Percentiles rank a stretch among this genome's conserved stretches.
phyloP scores from a whole-genome alignment of 1,140 invertebrate genomes.

The Procambarus clarkii region DNA sequence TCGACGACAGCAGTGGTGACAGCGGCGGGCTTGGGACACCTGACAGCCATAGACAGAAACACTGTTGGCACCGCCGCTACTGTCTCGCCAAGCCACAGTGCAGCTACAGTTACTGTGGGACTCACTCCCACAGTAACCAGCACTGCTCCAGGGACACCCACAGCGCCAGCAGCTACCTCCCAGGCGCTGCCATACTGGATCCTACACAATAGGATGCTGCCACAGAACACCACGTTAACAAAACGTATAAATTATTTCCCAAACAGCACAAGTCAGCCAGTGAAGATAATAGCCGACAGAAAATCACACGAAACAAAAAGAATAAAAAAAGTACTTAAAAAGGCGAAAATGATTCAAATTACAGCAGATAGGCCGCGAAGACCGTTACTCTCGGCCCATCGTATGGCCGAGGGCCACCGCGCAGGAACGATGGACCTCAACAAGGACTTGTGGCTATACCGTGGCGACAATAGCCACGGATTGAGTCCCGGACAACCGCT shows the following conservation, averaged over 20 bases:
- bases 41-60: background rate
- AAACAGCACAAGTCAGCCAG: too few species aligned
- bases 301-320: too few species aligned
- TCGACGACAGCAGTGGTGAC: background rate
- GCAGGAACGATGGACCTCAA: background rate
- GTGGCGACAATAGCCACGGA: conserved; percentile 29
- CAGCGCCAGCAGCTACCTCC: background rate
- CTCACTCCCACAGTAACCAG: too few species aligned
- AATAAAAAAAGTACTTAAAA: background rate
- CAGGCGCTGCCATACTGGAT: conserved; percentile 20
- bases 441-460: conserved; percentile 59
- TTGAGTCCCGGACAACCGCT: conserved; percentile 31
- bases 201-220: conserved; percentile 27
- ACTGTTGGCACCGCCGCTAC: too few species aligned
- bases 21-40: background rate
- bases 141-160: background rate
- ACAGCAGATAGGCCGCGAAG: background rate
- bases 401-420: background rate
- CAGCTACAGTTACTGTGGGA: background rate
- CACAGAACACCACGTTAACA: background rate
- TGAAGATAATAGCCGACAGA: too few species aligned
- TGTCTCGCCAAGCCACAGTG: too few species aligned
- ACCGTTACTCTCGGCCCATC: background rate
- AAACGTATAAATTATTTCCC: too few species aligned
- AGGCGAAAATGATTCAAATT: background rate